These are phyloP conservation scores for Neodiprion virginianus DNA, from an alignment of 1,140 invertebrate genomes.

Conservation along the genomic window DNA sequence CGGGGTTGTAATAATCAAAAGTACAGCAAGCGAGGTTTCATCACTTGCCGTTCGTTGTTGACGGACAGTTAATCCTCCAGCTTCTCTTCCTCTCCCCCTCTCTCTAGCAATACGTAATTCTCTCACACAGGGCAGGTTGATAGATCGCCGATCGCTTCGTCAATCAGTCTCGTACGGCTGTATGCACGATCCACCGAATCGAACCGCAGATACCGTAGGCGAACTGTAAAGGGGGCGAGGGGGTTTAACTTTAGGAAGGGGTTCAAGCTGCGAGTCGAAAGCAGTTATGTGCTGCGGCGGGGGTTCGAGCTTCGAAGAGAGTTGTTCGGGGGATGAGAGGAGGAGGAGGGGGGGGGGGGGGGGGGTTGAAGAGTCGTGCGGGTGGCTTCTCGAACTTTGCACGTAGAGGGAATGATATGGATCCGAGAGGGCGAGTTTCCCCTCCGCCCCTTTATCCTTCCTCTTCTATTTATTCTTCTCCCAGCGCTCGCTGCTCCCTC, in stretches of 20 bases:
- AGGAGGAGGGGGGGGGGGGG: background rate
- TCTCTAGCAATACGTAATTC: too few species aligned
- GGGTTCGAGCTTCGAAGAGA: background rate
- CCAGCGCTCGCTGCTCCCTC: background rate
- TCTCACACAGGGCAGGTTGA: too few species aligned
- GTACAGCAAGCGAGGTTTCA: too few species aligned
- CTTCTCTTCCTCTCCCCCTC: too few species aligned
- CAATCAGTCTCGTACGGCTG: background rate
- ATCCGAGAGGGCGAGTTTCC: background rate
- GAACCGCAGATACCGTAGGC: too few species aligned
- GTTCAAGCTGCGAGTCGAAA: background rate
- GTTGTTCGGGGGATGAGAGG: background rate
- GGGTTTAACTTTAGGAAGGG: background rate
- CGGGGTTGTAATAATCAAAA: too few species aligned
- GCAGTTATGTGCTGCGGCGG: background rate
- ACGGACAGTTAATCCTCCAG: too few species aligned
- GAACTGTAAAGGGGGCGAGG: background rate
- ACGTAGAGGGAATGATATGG: background rate
- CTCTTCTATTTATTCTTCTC: background rate
- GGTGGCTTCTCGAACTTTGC: background rate
- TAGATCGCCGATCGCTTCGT: background rate
- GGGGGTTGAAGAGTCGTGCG: background rate
- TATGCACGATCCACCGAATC: too few species aligned
- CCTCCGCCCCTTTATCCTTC: slow-evolving; percentile 8
- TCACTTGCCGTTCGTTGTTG: too few species aligned